Conservation (phyloP, 2,888 invertebrate species). For the Erebia ligea region DNA sequence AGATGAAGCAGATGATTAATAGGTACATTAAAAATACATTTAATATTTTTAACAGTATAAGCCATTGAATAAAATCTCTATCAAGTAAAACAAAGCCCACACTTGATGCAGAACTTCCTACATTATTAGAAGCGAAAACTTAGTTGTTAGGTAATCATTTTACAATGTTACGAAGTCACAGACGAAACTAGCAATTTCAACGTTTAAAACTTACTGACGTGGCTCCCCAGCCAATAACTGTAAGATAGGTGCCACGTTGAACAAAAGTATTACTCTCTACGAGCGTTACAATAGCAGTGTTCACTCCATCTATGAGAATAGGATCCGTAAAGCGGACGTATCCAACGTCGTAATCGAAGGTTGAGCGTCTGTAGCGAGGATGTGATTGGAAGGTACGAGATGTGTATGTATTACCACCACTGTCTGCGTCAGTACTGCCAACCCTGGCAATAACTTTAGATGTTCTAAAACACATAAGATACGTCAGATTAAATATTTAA, state of each 20-base stretch:
- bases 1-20: no score
- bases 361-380: constrained; percentile 59
- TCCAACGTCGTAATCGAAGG: constrained; percentile 10
- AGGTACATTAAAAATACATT: no score
- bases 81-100: no score
- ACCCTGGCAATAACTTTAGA: constrained; percentile 56
- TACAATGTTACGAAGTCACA: no score
- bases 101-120: no score
- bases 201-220: not conserved
- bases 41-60: no score
- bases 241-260: constrained; percentile 4
- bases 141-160: no score
- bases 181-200: no score
- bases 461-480: constrained; percentile 28
- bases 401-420: constrained; percentile 65
- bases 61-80: no score
- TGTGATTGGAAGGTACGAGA: constrained; percentile 58
- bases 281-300: not conserved
- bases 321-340: not conserved
- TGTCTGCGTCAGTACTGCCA: constrained; percentile 61
- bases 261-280: not conserved
- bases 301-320: not conserved
- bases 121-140: no score
- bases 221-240: constrained; percentile 4
- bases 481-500: no score